Evolutionary conservation across 2,113 vertebrate genomes (phyloP), one percentile per base, ranked within the genome.

Genomic region (Mohoua ochrocephala): DNA sequence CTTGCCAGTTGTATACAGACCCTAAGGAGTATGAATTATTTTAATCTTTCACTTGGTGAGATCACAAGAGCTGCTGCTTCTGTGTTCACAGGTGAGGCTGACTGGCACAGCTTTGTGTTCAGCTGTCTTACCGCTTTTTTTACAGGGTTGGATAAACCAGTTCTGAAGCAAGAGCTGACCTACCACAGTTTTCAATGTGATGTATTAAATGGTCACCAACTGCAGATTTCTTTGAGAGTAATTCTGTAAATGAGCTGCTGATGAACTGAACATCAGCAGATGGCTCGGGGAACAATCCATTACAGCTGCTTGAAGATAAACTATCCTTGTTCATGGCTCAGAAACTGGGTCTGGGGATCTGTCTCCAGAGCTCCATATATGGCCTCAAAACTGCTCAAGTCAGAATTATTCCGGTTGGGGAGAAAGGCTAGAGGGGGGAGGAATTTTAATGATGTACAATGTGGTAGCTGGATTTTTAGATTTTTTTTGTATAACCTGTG

Each of bases 361-460:
- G 7, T 63, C 39, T 92, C 67, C 54, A 86, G 28, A 76, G 10
- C 33, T 84, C 86, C 94, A 89, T 95, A 96, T 78, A 96, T 71
- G 89, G 89, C 27, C 54, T 81, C 26, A 84, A 84, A 87, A 70
- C 17, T 0, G 0, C 24, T 91, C 39, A 33, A 65, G 50, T 71
- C 31, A 83, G 37, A 83, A 96, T 69, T 90, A 74, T 67, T 41
- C 27, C 15, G 18, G 7, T 4, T 63, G 27, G 10, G 24, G 18
- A 15, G 8, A 39, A 50, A 30, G 13, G 5, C 41, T 70, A 23
- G 24, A 61, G 24, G 1, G 9, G 11, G 15, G 7, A 86, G 35
- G 57, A 61, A 65, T 91, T 89, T 57, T 86, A 87, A 33, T 79
- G 20, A 61, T 63, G 21, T 37, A 35, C 18, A n/a, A 4, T 31